Base-by-base conservation (phyloP, 2,113 vertebrate species). In the Machaerirhynchus nigripectus region DNA sequence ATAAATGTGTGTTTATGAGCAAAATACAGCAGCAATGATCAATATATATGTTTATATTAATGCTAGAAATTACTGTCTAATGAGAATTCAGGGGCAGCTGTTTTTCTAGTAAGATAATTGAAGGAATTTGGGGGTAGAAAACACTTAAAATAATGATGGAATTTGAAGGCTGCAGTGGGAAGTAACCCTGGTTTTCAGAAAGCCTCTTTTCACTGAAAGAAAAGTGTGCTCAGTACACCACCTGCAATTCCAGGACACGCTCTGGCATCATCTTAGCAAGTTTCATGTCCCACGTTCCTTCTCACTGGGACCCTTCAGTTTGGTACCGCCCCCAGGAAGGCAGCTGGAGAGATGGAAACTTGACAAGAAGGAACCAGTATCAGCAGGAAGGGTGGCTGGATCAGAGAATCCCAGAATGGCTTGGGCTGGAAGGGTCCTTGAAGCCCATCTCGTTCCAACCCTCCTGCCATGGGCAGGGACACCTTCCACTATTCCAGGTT, bases 381-480 rank as follows among this genome's bases (percentile, higher is more conserved):
- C 21, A 86, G 9, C 16, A 46, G 35, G 49, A 95, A 35, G 11
- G 13, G 30, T 23, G 49, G 23, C 69, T 74, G 49, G 59, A 64
- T 23, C 59, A 74, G 23, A 47, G n/a, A 64, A 64, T 39, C n/a
- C 23, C 40, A 55, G 14, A 84, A 47, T 4, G 22, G 11, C 3
- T 56, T 40, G 42, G 7, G 14, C 18, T 33, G 53, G 53, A 69
- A 59, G 53, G 44, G 11, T n/a, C 42, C 20, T 28, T 49, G 42
- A 49, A 57, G 13, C 9, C 8, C 8, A 10, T 6, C 60, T 8
- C 3, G 3, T 20, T 57, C 52, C 42, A 39, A 4, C 1, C 3
- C 23, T 5, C 13, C 42, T 65, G 42, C 42, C 60, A 42, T 7
- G 8, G 21, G 4, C 56, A 71, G 30, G 56, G 47, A 55, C 52